Percentiles rank a stretch among this genome's conserved stretches.
phyloP scores from a whole-genome alignment of 2,888 invertebrate species.

The Hyposoter dolosus region DNA sequence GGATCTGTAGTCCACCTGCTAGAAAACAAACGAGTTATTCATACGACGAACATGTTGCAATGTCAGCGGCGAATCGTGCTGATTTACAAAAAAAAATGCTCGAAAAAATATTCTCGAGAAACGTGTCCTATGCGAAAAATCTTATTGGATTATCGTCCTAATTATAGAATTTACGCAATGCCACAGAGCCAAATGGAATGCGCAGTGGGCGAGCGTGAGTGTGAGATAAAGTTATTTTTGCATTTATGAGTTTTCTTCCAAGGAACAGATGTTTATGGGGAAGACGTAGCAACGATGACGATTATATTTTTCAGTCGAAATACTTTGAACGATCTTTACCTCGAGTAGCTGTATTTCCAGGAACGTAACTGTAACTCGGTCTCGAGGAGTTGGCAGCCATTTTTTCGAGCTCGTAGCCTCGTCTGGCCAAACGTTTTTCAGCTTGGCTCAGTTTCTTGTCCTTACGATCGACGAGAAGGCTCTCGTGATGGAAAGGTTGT shows the following conservation, averaged over 20 bases:
- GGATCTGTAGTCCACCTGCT: constrained; percentile 86
- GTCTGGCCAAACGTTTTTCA: constrained; percentile 96
- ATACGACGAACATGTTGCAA: neutral
- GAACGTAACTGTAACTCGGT: constrained; percentile 86
- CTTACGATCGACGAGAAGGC: constrained; percentile 96
- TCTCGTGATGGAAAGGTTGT: constrained; percentile 98
- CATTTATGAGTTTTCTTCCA: neutral
- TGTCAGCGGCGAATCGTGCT: no score
- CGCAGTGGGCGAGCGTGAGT: neutral
- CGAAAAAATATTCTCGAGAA: neutral
- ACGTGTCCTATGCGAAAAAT: neutral
- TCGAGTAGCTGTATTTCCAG: constrained; percentile 83
- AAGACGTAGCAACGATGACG: neutral
- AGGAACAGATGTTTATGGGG: neutral
- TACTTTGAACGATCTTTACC: constrained; percentile 72
- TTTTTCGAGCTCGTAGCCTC: constrained; percentile 97
- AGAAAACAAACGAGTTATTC: constrained; percentile 26
- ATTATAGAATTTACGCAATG: neutral
- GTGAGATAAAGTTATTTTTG: neutral
- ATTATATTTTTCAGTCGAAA: neutral
- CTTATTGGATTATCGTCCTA: neutral
- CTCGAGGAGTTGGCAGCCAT: constrained; percentile 89
- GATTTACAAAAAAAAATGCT: neutral
- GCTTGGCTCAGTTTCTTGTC: constrained; percentile 97
- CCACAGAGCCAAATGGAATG: neutral